Evolutionary conservation across 2,113 vertebrate genomes (phyloP), one percentile per base, ranked within the genome.

Genomic region (Ceuthmochares aereus): DNA sequence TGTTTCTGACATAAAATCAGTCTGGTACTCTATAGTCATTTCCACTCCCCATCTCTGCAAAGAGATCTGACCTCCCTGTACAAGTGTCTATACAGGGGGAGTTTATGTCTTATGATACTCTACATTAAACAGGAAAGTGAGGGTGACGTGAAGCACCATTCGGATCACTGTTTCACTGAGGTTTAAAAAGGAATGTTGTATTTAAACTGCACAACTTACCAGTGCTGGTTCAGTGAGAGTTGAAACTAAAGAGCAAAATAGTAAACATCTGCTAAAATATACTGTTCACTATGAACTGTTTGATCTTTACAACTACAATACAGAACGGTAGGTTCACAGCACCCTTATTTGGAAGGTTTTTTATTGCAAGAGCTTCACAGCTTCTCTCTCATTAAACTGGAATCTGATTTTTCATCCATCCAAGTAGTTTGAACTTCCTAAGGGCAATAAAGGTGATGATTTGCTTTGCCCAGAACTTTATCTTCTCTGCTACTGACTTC

Each of bases 41-140:
- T n/a, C 59, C 19, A 16, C 14, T 59, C 58, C 45, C 30, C 30
- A 25, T 40, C n/a, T 49, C 3, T 13, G 32, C 7, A 32, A 37
- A 19, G 0, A 30, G 23, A 37, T 19, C 32, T 20, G 36, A 62
- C 34, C 40, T 62, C 40, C 47, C 1, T 0, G 10, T 30, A 22
- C 9, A 4, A 1, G 10, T 0, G 2, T 3, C n/a, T 12, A 23
- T 0, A 7, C 5, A 6, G 36, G 32, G 17, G 12, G 10, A 18
- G 18, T 52, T 56, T 27, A 26, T 49, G 36, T 30, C 15, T 3
- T 14, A 36, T 4, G 55, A 4, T 8, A 2, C 22, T 45, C 20
- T 5, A 21, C 17, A 4, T n/a, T 42, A 9, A 27, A 54, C 27
- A 59, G 75, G 58, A n/a, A 51, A 5, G 9, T 0, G 9, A 32